Conservation (phyloP, 1,140 invertebrate species). For the Polyergus mexicanus region DNA sequence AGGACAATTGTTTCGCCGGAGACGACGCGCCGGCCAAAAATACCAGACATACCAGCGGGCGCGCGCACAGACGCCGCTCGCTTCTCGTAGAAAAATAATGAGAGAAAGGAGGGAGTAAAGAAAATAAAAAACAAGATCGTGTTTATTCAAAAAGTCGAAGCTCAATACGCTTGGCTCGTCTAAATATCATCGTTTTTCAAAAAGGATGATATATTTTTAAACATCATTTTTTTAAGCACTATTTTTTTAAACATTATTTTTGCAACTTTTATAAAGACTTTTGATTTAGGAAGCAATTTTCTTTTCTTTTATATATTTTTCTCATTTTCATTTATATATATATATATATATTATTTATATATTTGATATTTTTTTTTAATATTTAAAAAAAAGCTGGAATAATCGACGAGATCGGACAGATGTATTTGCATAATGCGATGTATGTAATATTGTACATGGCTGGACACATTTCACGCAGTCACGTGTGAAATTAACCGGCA, state of each 20-base stretch:
- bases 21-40: conserved; percentile 77
- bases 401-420: not conserved
- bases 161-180: conserved; percentile 25
- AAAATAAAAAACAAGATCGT: conserved; percentile 32
- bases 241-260: too few relatives aligned
- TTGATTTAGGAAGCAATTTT: not conserved
- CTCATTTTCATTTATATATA: too few relatives aligned
- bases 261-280: not conserved
- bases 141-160: conserved; percentile 66
- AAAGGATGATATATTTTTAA: too few relatives aligned
- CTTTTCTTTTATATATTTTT: too few relatives aligned
- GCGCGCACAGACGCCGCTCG: conserved; percentile 85
- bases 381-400: too few relatives aligned
- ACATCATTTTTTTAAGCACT: too few relatives aligned
- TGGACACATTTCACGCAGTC: not conserved
- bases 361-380: too few relatives aligned
- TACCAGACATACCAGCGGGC: conserved; percentile 85
- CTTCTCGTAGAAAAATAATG: conserved; percentile 83
- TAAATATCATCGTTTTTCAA: too few relatives aligned
- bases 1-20: conserved; percentile 79
- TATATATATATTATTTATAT: too few relatives aligned
- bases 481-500: not conserved
- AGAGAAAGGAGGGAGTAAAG: conserved; percentile 68
- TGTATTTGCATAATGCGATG: not conserved
- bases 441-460: not conserved